A percentile compares a stretch with the other conserved stretches of the same genome.
These are phyloP conservation scores for Trichosurus vulpecula DNA, from an alignment of 2,797 vertebrate genomes.

Conservation along the genomic window DNA sequence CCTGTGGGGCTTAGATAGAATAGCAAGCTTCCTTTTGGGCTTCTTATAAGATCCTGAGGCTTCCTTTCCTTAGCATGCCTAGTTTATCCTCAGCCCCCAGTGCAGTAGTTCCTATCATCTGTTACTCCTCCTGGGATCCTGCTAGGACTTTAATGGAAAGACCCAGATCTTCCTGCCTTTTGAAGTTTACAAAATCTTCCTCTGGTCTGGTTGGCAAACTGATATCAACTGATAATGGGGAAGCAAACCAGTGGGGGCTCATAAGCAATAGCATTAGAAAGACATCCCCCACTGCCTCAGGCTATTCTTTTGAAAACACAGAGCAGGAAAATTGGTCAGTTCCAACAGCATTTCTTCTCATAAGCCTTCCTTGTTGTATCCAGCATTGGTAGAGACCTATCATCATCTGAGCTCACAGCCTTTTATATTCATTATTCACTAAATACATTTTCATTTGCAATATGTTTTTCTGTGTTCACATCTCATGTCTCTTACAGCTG, in stretches of 20 bases:
- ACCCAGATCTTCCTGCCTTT: neutral
- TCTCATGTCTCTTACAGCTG: neutral
- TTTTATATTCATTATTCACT: neutral
- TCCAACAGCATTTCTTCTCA: neutral
- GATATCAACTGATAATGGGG: neutral
- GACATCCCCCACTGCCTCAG: neutral
- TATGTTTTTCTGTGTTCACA: neutral
- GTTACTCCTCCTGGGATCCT: neutral
- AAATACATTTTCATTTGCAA: neutral
- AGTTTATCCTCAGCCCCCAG: neutral
- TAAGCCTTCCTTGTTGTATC: neutral
- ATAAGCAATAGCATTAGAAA: neutral
- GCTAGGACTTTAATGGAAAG: neutral
- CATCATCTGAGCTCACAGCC: neutral
- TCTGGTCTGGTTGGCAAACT: neutral
- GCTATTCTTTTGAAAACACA: neutral
- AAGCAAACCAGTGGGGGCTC: neutral
- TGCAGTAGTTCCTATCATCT: neutral
- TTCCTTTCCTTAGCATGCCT: neutral
- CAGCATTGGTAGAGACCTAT: neutral
- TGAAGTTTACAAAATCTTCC: neutral
- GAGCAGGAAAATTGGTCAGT: neutral
- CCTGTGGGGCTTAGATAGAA: neutral
- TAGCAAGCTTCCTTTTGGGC: neutral
- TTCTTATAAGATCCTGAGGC: neutral